Base-by-base conservation (phyloP, 1,140 invertebrate species). In the Drosophila kohkoa region DNA sequence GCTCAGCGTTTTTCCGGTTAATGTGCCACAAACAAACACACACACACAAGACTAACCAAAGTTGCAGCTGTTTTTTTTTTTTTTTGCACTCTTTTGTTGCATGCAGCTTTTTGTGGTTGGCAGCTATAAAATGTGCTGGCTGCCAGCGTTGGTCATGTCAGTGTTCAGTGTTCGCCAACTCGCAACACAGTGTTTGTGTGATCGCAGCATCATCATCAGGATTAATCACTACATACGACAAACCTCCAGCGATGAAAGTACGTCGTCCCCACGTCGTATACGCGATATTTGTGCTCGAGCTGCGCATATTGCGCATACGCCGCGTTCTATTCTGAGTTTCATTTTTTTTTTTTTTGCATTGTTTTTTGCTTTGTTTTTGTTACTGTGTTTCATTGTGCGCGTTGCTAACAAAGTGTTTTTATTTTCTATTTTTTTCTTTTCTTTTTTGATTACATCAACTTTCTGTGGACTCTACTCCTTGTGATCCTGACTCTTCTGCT, bases 181-280 rank as follows among this genome's bases (percentile, higher is more conserved):
- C 46, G 57, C 75, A 67, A 48, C 20, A 73, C 57, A 57, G 49
- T 75, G 72, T 48, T 25, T 46, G 11, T 43, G 41, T n/a, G 20
- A 25, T 25, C 20, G 41, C 51, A 69, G 35, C 35, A 38, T 38
- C 35, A 38, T 38, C 35, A 46, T 13, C 43, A 70, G 64, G 70
- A 66, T 52, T 41, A 46, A 20, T 46, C 15, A 16, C 49, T n/a
- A 8, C 8, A 20, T 3, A 25, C 3, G n/a, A 41, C 6, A 41
- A 15, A 45, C 5, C 49, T 76, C 5, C 67, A 66, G 62, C 68
- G n/a, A 87, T 87, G 82, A 87, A 87, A 87, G 82, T 87, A 87
- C 69, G 83, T 77, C 20, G 20, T 25, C 20, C 16, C 20, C 20
- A 4, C 20, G 15, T 38, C 65, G 71, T 55, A 73, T 73, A 73